Evolutionary conservation across 2,888 invertebrate genomes (phyloP).

Genomic region (Patella pellucida): DNA sequence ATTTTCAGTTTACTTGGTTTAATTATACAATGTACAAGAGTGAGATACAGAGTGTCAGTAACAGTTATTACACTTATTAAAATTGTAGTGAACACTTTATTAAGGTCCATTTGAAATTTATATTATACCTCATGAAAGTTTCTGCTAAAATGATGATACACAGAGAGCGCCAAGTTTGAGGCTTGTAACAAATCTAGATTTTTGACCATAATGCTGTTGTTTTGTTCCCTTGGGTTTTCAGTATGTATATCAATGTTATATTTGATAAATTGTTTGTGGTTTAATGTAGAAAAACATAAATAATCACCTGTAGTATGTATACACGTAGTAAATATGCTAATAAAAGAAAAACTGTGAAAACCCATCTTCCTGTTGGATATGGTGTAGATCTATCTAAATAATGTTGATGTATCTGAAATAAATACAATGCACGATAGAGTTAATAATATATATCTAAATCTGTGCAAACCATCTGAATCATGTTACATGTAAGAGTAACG

Average conservation of each 20-base stretch:
- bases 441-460: too few species aligned
- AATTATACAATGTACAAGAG: too few species aligned
- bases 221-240: background rate
- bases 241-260: background rate
- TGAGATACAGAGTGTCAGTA: too few species aligned
- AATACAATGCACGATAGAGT: background rate
- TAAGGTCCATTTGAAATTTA: too few species aligned
- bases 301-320: constrained; percentile 54
- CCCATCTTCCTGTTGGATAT: constrained; percentile 50
- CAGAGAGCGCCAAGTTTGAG: background rate
- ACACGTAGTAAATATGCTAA: constrained; percentile 53
- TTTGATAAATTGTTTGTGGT: background rate
- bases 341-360: constrained; percentile 41
- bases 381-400: constrained; percentile 59
- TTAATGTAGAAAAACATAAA: background rate
- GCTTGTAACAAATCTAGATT: too few species aligned
- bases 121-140: too few species aligned
- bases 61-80: too few species aligned
- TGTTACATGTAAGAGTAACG: background rate
- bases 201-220: too few species aligned
- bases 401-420: constrained; percentile 56
- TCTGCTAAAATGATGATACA: background rate
- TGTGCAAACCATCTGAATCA: too few species aligned
- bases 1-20: too few species aligned
- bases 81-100: too few species aligned